Percentiles rank a stretch among this genome's conserved stretches.
These are phyloP conservation scores for cat (Felis catus) DNA, from an alignment of 2,113 vertebrate genomes.

Conservation along the genomic window F.catus_Fca126_mat1.0 CM031411.1:34999501-35000000, in stretches of 20 bases:
- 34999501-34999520: background rate
- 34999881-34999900: slow-evolving; percentile 74
- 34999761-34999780: slow-evolving; percentile 71
- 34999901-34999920: slow-evolving; percentile 60
- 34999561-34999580: slow-evolving; percentile 77
- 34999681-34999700: slow-evolving; percentile 57
- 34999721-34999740: slow-evolving; percentile 54
- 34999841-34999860: slow-evolving; percentile 78
- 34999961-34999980: slow-evolving; percentile 64
- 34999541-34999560: slow-evolving; percentile 71
- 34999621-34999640: slow-evolving; percentile 74
- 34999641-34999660: slow-evolving; percentile 71
- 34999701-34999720: slow-evolving; percentile 76
- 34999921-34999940: slow-evolving; percentile 54
- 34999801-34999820: slow-evolving; percentile 82
- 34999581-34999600: slow-evolving; percentile 69
- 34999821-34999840: slow-evolving; percentile 82
- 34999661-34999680: background rate
- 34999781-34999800: slow-evolving; percentile 82
- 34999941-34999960: slow-evolving; percentile 47
- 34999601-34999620: slow-evolving; percentile 56
- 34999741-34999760: slow-evolving; percentile 78
- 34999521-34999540: slow-evolving; percentile 67
- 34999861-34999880: slow-evolving; percentile 78
- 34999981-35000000: slow-evolving; percentile 60